Base-by-base conservation (phyloP, 2,113 vertebrate species). In the Hippocampus guttulatus region DNA sequence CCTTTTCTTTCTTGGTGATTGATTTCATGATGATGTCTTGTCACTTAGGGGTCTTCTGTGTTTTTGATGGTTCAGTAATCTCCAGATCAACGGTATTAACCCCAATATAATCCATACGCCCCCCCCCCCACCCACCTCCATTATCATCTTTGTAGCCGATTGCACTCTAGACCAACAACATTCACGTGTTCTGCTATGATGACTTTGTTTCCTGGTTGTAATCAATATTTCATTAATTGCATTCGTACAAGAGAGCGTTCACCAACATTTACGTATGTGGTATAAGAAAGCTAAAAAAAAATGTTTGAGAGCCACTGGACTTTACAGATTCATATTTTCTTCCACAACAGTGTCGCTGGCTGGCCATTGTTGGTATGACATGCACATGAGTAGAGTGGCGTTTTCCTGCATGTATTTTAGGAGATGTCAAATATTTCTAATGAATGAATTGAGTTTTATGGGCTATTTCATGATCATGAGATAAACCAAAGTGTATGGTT, bases 31-130 rank as follows among this genome's bases (percentile, higher is more conserved):
- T 49, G n/a, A 23, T 9, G 1, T 70, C 45, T 9, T 77, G 55
- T 73, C 45, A 54, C 40, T n/a, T 15, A 68, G 66, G 79, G 72
- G 62, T 78, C 71, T 74, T 80, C 69, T 60, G 69, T 84, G 73
- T 76, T 83, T 82, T 73, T 72, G 69, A 76, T 67, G 68, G 51
- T 78, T 21, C 51, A 60, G 69, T 88, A 87, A 88, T 84, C 83
- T 75, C 68, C 68, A 83, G 81, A 78, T 75, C 66, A 82, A 69
- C 79, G 75, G 78, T 85, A 88, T 90, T 90, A 87, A 90, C 87
- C 87, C 79, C 79, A 77, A 84, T 88, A 81, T 73, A 71, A 70
- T 69, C 77, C 75, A 82, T 83, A 86, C 33, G 5, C 67, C 30
- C 30, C 33, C 33, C 67, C 30, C 30, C 30, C 33, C 67, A 3